These are phyloP conservation scores for Labrus mixtus DNA, from an alignment of 2,113 vertebrate genomes.

Conservation along the genomic window DNA sequence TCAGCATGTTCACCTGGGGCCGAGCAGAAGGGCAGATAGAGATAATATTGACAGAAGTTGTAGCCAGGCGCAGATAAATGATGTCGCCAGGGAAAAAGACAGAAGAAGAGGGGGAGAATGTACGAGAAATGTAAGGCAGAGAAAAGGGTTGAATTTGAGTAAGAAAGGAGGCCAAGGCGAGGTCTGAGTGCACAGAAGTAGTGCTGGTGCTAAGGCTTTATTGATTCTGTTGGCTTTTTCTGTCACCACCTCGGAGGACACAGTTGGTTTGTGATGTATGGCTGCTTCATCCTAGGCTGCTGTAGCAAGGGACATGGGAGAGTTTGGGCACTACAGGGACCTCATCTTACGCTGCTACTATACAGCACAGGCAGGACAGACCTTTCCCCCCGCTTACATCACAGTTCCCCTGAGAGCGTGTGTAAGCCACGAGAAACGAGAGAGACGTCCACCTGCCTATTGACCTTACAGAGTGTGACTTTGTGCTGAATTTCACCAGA, in stretches of 20 bases:
- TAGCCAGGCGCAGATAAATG: slow-evolving; percentile 66
- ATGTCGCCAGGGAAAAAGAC: slow-evolving; percentile 57
- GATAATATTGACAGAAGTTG: slow-evolving; percentile 78
- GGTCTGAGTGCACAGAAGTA: slow-evolving; percentile 47
- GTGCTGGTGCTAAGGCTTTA: slow-evolving; percentile 69
- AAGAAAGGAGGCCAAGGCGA: slow-evolving; percentile 39
- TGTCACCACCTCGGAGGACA: slow-evolving; percentile 69
- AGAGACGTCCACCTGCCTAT: slow-evolving; percentile 49
- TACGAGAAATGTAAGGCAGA: slow-evolving; percentile 30
- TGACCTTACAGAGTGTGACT: slow-evolving; percentile 53
- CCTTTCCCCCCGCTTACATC: slow-evolving; percentile 46
- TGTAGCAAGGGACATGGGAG: slow-evolving; percentile 54
- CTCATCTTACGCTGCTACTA: slow-evolving; percentile 48
- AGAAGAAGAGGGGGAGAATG: slow-evolving; percentile 33
- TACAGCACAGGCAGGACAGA: slow-evolving; percentile 45
- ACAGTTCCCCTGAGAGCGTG: slow-evolving; percentile 53
- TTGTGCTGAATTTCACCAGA: slow-evolving; percentile 24
- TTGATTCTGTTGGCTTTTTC: slow-evolving; percentile 77
- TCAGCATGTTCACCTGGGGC: slow-evolving; percentile 71
- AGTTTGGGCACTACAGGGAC: slow-evolving; percentile 61
- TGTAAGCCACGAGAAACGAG: slow-evolving; percentile 9
- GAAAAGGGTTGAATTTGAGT: slow-evolving; percentile 24
- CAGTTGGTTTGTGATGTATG: slow-evolving; percentile 77
- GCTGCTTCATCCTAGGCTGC: slow-evolving; percentile 53
- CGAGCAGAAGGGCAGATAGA: slow-evolving; percentile 60